Conservation (phyloP, 2,113 vertebrate genomes). For the Condylura cristata region DNA sequence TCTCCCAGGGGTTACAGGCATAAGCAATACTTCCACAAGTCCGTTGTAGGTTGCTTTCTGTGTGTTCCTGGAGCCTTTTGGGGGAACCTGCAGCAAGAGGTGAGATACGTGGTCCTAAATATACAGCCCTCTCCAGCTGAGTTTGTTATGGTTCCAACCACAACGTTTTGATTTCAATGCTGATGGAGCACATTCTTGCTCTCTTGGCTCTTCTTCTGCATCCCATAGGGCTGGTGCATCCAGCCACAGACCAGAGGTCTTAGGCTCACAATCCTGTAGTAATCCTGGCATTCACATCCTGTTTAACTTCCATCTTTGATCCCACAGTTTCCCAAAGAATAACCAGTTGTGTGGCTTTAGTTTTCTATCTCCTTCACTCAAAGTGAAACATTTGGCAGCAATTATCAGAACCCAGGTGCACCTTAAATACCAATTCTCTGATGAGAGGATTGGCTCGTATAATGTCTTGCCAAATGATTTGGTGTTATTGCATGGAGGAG, state of each 20-base stretch:
- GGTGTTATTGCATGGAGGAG: neutral
- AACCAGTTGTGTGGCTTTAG: neutral
- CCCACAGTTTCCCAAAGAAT: neutral
- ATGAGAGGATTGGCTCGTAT: neutral
- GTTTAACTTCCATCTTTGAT: conserved; percentile 31
- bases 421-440: neutral
- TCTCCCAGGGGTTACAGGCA: neutral
- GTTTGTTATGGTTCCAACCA: neutral
- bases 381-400: neutral
- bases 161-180: neutral
- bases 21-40: neutral
- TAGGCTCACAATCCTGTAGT: neutral
- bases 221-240: neutral
- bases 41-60: neutral
- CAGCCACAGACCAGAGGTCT: neutral
- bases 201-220: neutral
- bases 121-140: neutral
- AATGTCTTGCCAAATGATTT: neutral
- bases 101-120: neutral
- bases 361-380: neutral
- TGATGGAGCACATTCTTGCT: neutral
- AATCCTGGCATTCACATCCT: neutral
- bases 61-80: neutral
- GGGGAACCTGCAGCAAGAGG: neutral
- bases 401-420: neutral